Evolutionary conservation across 35 echinoderm and acorn worm genomes (phyloP).

Genomic region (Chiridota heheva): DNA sequence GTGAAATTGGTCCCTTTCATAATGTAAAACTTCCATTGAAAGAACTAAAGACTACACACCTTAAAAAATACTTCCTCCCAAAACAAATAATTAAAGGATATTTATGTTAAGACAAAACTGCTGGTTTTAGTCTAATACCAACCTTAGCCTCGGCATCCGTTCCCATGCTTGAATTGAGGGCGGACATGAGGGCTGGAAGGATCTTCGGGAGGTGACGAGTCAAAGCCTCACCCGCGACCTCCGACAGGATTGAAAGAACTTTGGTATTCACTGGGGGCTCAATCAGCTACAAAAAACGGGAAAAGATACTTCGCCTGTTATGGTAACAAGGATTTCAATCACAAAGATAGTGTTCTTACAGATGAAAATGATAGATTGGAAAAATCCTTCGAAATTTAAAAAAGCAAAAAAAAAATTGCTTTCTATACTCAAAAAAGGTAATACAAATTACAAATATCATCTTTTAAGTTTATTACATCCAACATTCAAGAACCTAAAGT

Average conservation of each 20-base stretch:
- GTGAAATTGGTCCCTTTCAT: too few relatives aligned
- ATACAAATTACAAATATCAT: too few relatives aligned
- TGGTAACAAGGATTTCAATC: not conserved
- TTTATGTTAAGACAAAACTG: too few relatives aligned
- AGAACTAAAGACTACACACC: too few relatives aligned
- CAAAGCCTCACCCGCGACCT: slow-evolving; percentile 87
- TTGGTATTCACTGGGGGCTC: slow-evolving; percentile 85
- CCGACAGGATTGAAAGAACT: slow-evolving; percentile 83
- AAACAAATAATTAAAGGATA: too few relatives aligned
- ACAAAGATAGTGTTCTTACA: not conserved
- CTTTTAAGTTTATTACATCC: too few relatives aligned
- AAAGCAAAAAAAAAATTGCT: too few relatives aligned
- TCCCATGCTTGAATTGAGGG: slow-evolving; percentile 70
- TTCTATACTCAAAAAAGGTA: too few relatives aligned
- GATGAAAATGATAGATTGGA: not conserved
- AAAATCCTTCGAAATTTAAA: too few relatives aligned
- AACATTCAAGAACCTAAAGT: too few relatives aligned
- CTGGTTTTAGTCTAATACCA: not conserved
- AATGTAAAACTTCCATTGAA: too few relatives aligned
- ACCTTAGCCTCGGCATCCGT: slow-evolving; percentile 72
- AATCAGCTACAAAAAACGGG: slow-evolving; percentile 49
- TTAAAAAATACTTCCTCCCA: too few relatives aligned
- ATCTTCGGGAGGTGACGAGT: slow-evolving; percentile 79
- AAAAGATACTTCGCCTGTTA: not conserved
- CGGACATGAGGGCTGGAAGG: slow-evolving; percentile 80